Evolutionary conservation across 1,140 invertebrate genomes (phyloP).

Genomic region (Brachystomella parvula): DNA sequence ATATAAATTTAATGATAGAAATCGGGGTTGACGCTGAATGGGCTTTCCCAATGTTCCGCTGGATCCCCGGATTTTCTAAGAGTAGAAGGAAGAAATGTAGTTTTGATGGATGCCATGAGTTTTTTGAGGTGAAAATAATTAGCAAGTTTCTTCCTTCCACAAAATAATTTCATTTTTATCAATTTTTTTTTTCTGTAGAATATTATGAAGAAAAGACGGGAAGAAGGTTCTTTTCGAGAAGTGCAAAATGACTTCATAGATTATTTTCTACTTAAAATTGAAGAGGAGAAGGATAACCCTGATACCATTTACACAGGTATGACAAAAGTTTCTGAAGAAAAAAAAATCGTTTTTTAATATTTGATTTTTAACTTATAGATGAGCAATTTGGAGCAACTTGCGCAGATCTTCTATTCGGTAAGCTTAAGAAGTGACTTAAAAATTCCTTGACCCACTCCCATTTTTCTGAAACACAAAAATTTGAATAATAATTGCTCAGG

Average conservation of each 20-base stretch:
- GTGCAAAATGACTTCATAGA: slow-evolving; percentile 11
- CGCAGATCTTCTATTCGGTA: slow-evolving; percentile 2
- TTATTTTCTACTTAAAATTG: slow-evolving; percentile 3
- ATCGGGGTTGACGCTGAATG: slow-evolving; percentile 7
- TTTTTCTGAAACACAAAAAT: too few species aligned
- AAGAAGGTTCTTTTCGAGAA: background rate
- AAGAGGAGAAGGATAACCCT: slow-evolving; percentile 1
- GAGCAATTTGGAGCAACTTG: slow-evolving; percentile 4
- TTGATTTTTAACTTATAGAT: background rate
- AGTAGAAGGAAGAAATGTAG: background rate
- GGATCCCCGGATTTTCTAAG: background rate
- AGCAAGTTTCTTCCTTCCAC: background rate
- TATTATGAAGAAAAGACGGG: background rate
- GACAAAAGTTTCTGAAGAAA: background rate
- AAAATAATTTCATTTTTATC: background rate
- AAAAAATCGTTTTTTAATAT: background rate
- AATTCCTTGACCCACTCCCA: too few species aligned
- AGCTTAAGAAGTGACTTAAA: background rate
- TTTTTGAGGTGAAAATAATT: slow-evolving; percentile 8
- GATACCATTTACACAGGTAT: slow-evolving; percentile 6
- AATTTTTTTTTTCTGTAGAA: background rate
- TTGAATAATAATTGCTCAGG: too few species aligned
- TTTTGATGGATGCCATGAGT: slow-evolving; percentile 5
- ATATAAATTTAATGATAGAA: background rate
- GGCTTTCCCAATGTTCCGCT: background rate